Conservation (phyloP, 1,140 invertebrate genomes). For the Drosophila carrolli region DNA sequence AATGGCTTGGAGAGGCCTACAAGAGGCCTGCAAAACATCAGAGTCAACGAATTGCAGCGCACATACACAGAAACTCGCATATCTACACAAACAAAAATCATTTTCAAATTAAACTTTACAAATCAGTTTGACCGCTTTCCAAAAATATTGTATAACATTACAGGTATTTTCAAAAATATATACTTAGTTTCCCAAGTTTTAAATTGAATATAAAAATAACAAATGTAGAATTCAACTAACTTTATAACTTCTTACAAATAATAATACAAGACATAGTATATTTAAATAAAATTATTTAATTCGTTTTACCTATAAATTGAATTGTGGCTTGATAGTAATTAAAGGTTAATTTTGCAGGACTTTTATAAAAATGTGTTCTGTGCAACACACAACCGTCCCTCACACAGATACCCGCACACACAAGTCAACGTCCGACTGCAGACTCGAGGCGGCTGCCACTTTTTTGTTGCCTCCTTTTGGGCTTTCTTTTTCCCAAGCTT, state of each 20-base stretch:
- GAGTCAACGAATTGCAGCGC: conserved; percentile 54
- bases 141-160: too few species aligned
- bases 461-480: conserved; percentile 48
- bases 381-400: conserved; percentile 27
- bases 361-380: not conserved
- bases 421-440: conserved; percentile 52
- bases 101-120: not conserved
- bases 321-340: too few species aligned
- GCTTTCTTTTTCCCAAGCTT: conserved; percentile 13
- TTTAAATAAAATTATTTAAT: too few species aligned
- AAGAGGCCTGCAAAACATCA: conserved; percentile 45
- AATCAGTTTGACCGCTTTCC: too few species aligned
- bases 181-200: too few species aligned
- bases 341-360: not conserved
- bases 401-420: conserved; percentile 36
- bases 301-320: too few species aligned
- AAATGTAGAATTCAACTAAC: too few species aligned
- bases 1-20: conserved; percentile 58
- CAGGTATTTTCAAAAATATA: too few species aligned
- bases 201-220: too few species aligned
- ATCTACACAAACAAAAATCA: conserved; percentile 5
- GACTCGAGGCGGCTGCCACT: conserved; percentile 55
- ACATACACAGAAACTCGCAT: conserved; percentile 10
- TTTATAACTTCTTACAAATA: too few species aligned
- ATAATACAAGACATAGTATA: too few species aligned